phyloP scores from a whole-genome alignment of 2,797 vertebrate genomes.

The Eidolon dupreanum region DNA sequence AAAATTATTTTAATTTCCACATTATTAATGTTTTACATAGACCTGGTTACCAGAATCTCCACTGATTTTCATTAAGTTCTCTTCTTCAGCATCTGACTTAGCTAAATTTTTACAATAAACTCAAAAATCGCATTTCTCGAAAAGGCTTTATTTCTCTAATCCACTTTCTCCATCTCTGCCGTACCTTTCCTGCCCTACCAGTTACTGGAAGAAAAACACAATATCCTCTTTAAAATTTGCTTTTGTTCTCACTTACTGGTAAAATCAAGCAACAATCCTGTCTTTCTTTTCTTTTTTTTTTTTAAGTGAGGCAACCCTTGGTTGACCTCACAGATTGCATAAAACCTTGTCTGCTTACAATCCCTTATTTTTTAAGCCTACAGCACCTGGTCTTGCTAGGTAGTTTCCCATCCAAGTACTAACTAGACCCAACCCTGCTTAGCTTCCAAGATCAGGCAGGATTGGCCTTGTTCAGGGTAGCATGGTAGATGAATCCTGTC shows the following conservation, averaged over 20 bases:
- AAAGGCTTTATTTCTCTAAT: not conserved
- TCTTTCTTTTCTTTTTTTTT: not conserved
- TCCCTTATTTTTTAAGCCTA: no score
- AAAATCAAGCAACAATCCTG: not conserved
- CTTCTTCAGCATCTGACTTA: not conserved
- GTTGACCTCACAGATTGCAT: no score
- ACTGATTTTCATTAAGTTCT: slow-evolving; percentile 7
- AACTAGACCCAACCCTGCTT: no score
- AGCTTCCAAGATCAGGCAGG: no score
- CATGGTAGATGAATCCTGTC: no score
- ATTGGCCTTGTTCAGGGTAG: no score
- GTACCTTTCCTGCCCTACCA: not conserved
- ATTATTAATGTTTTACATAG: slow-evolving; percentile 29
- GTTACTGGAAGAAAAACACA: not conserved
- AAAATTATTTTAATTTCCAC: slow-evolving; percentile 26
- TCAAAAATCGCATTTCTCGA: not conserved
- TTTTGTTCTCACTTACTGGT: not conserved
- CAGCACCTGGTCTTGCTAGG: no score
- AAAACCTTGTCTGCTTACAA: no score
- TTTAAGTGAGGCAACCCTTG: no score
- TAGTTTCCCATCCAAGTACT: no score
- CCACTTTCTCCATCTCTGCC: not conserved
- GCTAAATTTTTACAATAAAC: not conserved
- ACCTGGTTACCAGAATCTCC: not conserved
- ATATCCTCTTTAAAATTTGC: not conserved